Percentiles rank a stretch among this genome's conserved stretches.
Conservation (phyloP, 2,797 vertebrate genomes). For the Acridotheres tristis region DNA sequence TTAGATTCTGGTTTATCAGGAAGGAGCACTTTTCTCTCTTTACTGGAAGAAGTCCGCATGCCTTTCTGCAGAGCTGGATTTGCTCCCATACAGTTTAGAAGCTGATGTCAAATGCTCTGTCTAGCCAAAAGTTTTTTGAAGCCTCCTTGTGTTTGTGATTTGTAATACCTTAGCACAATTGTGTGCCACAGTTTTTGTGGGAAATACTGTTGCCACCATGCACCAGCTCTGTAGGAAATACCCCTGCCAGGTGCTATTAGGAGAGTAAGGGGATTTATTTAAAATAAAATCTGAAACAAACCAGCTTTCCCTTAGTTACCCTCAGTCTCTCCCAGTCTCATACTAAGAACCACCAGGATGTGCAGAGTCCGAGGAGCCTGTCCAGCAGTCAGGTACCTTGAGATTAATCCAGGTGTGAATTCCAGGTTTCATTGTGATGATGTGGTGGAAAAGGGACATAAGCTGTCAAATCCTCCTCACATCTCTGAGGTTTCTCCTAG, state of each 20-base stretch:
- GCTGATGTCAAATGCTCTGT: neutral
- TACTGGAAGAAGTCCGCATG: neutral
- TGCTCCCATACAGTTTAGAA: neutral
- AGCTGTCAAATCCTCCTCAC: neutral
- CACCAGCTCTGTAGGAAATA: neutral
- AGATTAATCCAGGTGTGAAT: neutral
- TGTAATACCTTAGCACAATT: neutral
- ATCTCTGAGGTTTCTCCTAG: neutral
- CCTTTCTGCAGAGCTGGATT: neutral
- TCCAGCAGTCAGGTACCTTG: neutral
- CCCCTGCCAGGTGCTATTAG: neutral
- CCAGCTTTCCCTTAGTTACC: neutral
- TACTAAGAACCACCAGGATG: neutral
- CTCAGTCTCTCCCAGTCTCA: neutral
- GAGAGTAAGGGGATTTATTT: neutral
- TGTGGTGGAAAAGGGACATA: neutral
- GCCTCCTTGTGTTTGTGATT: neutral
- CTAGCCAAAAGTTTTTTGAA: neutral
- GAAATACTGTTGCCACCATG: neutral
- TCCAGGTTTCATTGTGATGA: neutral
- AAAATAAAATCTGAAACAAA: neutral
- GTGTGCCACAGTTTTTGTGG: neutral
- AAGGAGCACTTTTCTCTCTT: neutral
- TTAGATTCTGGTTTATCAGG: neutral
- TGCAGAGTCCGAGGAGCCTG: rapidly evolving